These are phyloP conservation scores for Aulostomus chinensis DNA, from an alignment of 2,797 vertebrate genomes.

Conservation along the genomic window DNA sequence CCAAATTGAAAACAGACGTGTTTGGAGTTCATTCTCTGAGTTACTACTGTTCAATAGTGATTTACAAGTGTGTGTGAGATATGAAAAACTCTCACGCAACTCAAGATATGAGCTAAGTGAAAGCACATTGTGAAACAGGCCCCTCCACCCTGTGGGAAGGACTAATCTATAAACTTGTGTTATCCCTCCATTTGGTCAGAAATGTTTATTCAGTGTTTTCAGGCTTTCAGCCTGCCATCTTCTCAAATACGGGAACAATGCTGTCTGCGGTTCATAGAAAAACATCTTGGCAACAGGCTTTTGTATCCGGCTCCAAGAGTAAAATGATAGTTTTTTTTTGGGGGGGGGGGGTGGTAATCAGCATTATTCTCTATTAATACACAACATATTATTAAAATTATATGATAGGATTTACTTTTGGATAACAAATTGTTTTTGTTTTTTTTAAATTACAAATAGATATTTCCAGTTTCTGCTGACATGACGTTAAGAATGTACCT, in stretches of 20 bases:
- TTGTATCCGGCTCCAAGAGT: no score
- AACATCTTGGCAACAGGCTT: no score
- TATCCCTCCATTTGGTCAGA: conserved; percentile 63
- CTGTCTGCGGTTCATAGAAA: conserved; percentile 6
- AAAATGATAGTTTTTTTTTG: no score
- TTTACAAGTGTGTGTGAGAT: conserved; percentile 89
- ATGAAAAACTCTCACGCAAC: conserved; percentile 89
- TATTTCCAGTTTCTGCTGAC: no score
- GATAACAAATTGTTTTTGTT: no score
- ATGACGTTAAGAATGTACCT: no score
- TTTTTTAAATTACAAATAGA: no score
- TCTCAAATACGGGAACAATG: conserved; percentile 43
- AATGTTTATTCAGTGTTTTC: conserved; percentile 64
- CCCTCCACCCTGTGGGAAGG: conserved; percentile 67
- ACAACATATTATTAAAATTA: no score
- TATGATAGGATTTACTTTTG: no score
- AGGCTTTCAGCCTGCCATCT: conserved; percentile 52
- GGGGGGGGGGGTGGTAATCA: no score
- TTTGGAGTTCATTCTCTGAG: conserved; percentile 88
- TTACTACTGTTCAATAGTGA: conserved; percentile 91
- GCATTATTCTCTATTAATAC: no score
- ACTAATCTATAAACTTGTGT: conserved; percentile 66
- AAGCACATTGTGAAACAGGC: conserved; percentile 83
- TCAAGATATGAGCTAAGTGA: conserved; percentile 83
- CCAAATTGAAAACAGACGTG: conserved; percentile 92